Evolutionary conservation across 2,113 vertebrate species (phyloP), one percentile per base, ranked within the genome.

Genomic region (Stegastes partitus): DNA sequence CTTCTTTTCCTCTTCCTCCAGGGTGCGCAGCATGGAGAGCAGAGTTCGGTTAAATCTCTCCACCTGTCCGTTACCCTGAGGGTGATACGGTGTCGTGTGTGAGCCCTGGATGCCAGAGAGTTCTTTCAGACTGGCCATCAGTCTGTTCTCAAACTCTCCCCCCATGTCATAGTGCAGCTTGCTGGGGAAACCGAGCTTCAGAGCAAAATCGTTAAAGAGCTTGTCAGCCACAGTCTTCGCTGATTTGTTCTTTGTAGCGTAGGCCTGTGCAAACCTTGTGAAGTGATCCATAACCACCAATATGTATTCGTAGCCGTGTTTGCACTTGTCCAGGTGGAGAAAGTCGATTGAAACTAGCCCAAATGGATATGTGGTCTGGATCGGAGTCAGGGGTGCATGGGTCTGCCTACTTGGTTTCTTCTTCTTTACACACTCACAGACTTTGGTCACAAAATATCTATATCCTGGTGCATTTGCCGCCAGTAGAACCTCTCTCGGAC

Each of bases 251-350:
- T 0, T 70, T 25, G 47, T 67, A 1, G 64, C 28, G 1, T 77
- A 82, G 5, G 64, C 69, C 2, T 83, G 68, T 0, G 56, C 68
- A n/a, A 70, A 83, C 3, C 81, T 44, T 0, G 57, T 78, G 2
- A 73, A 73, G 15, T 74, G 55, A 49, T 73, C 81, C 25, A 67
- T 66, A 3, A 76, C 23, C 0, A 71, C 58, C 0, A 82, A 15
- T 6, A 76, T 81, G 11, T 80, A 74, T 3, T 84, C 56, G 9
- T 61, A 82, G 9, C 74, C 74, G 14, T 58, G 50, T 15, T 70
- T 81, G 3, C 71, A 75, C 2, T 23, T 75, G 0, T 81, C 70
- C 25, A 75, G 3, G 1, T 70, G 65, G 0, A 69, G 47, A 4
- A 81, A 81, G 23, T 72, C 37, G 0, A 59, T 54, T 0, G 59